phyloP scores from a whole-genome alignment of 2,797 vertebrate species.

The Garrulus glandarius region DNA sequence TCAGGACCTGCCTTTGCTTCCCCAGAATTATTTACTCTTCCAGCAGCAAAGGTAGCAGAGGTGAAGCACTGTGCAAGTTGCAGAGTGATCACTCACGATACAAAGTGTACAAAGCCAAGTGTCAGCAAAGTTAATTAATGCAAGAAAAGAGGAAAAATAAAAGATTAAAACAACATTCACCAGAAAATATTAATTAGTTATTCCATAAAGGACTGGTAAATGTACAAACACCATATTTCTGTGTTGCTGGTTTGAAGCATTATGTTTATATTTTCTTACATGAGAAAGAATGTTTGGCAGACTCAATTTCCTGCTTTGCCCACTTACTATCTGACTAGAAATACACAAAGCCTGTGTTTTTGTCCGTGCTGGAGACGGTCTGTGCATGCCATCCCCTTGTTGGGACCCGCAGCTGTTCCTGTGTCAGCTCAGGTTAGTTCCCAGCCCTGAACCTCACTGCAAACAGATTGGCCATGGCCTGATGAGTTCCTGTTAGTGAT shows the following conservation, averaged over 20 bases:
- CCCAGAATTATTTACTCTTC: not conserved
- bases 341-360: not conserved
- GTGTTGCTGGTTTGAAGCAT: not conserved
- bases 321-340: not conserved
- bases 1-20: not conserved
- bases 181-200: not conserved
- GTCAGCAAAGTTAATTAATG: not conserved
- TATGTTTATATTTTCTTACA: not conserved
- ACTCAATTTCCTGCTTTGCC: not conserved
- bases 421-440: slow-evolving; percentile 2
- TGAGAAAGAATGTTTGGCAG: not conserved
- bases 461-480: not conserved
- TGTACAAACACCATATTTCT: not conserved
- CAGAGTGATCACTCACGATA: not conserved
- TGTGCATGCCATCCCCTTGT: not conserved
- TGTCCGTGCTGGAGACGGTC: rapidly evolving
- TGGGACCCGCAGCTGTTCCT: not conserved
- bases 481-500: not conserved
- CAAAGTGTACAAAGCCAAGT: not conserved
- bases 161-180: not conserved
- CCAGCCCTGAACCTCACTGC: not conserved
- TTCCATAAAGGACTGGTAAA: not conserved
- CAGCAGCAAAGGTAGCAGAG: not conserved
- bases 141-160: not conserved
- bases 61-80: not conserved